Percentiles rank a stretch among this genome's conserved stretches.
Conservation (phyloP, 2,113 vertebrate genomes). For the Xenopus borealis region DNA sequence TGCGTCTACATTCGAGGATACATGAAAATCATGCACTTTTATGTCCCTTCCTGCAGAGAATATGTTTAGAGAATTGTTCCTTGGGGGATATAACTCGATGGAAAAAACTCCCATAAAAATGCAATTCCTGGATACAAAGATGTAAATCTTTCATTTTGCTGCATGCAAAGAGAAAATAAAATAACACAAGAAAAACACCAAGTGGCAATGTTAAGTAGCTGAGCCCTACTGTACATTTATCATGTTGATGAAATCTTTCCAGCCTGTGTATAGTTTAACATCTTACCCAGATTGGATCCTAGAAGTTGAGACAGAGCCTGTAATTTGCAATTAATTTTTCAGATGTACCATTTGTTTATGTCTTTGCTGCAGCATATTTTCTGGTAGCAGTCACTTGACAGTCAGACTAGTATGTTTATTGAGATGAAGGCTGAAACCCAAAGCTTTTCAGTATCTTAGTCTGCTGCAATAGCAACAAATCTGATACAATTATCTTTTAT, state of each 20-base stretch:
- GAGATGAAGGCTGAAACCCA: not conserved
- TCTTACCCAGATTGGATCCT: not conserved
- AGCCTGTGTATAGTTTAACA: conserved; percentile 32
- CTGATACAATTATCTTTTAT: not conserved
- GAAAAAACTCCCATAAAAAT: conserved; percentile 48
- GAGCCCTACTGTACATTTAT: conserved; percentile 42
- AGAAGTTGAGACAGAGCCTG: conserved; percentile 37
- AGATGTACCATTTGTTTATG: conserved; percentile 12
- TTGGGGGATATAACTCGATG: conserved; percentile 50
- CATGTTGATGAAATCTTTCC: conserved; percentile 45
- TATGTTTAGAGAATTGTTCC: conserved; percentile 50
- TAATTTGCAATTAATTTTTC: conserved; percentile 48
- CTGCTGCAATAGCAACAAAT: not conserved
- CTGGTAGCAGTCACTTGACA: not conserved
- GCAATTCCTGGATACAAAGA: conserved; percentile 45
- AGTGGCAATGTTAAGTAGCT: conserved; percentile 46
- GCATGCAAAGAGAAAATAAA: conserved; percentile 40
- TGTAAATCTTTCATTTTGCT: conserved; percentile 52
- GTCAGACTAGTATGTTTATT: not conserved
- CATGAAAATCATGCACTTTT: conserved; percentile 47
- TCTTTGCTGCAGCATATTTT: not conserved
- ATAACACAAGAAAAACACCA: conserved; percentile 41
- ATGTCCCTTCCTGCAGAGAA: conserved; percentile 49
- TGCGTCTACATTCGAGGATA: conserved; percentile 46
- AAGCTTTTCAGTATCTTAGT: not conserved